A percentile compares a stretch with the other conserved stretches of the same genome.
These are phyloP conservation scores for Laupala kohalensis DNA, from an alignment of 1,140 invertebrate species.

Conservation along the genomic window DNA sequence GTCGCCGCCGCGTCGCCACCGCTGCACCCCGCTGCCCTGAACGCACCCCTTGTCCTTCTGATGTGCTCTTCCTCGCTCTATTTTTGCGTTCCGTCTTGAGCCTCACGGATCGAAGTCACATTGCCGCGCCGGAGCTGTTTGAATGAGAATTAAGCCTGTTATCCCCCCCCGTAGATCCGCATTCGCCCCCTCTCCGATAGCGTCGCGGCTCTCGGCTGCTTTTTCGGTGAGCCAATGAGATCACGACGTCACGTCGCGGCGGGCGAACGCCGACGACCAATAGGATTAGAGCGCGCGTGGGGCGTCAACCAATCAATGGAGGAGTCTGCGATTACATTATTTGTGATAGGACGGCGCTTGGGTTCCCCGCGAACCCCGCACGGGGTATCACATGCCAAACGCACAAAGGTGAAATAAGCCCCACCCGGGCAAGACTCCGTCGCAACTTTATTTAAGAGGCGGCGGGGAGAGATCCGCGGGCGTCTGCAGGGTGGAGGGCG, in stretches of 20 bases:
- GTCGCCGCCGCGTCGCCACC: too few species aligned
- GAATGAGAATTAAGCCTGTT: slow-evolving; percentile 17
- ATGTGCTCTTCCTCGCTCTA: slow-evolving; percentile 8
- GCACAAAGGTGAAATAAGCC: slow-evolving; percentile 5
- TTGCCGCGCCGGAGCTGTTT: slow-evolving; percentile 13
- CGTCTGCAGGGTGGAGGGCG: neutral
- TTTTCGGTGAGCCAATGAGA: slow-evolving; percentile 16
- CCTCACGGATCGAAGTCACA: slow-evolving; percentile 12
- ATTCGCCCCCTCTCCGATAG: neutral
- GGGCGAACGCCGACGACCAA: slow-evolving; percentile 12
- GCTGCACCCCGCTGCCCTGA: neutral
- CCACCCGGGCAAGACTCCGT: neutral
- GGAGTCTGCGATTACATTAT: slow-evolving; percentile 9
- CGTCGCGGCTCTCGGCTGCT: slow-evolving; percentile 7
- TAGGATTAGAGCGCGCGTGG: slow-evolving; percentile 10
- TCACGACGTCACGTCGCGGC: slow-evolving; percentile 14
- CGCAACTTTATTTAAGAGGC: neutral
- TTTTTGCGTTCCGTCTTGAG: slow-evolving; percentile 6
- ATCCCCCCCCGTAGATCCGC: neutral
- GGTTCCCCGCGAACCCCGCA: neutral
- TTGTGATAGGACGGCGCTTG: slow-evolving; percentile 8
- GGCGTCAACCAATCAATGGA: slow-evolving; percentile 15
- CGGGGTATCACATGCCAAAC: neutral
- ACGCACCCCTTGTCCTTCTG: neutral
- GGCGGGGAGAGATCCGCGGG: neutral